Evolutionary conservation across 1,140 invertebrate genomes (phyloP), one percentile per base, ranked within the genome.

Genomic region (Anadara kagoshimensis): DNA sequence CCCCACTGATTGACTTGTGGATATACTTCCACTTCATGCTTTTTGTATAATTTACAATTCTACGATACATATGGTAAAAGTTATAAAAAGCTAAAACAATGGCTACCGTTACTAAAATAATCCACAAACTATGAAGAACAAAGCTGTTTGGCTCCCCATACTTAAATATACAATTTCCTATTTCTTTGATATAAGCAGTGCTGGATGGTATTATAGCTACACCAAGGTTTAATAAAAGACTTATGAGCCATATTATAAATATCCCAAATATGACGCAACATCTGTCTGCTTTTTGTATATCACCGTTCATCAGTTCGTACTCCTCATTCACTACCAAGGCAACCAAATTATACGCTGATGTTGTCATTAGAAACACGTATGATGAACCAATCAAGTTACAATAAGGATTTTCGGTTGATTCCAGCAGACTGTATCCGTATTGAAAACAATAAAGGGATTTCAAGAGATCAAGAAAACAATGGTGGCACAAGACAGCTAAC

Each of bases 291-390:
- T 57, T 53, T 12, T 69, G 66, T 12, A 66, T 36, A 7, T 61
- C 41, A 83, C 59, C n/a, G 68, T 91, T 94, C 1, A 94, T 94
- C 83, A 96, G 94, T 51, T 96, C 93, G 8, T 95, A 95, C 61
- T 94, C 95, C 88, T 96, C 95, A 89, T 96, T 96, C 43, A 97
- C 91, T 1, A 96, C 94, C 11, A 95, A 95, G n/a, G 95, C 96
- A 69, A 97, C 91, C 93, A 97, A 94, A 89, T 97, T 97, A 82
- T 97, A 94, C 0, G 95, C 96, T 11, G 95, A 95, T 26, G 96
- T 95, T 41, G 95, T 97, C 73, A 96, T 94, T 71, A 97, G 90
- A 63, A 97, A 91, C 0, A 97, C 91, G 87, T 97, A 97, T 11
- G 95, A 94, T 12, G 95, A 96, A 86, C 97, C 95, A 18, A 97